A percentile compares a stretch with the other conserved stretches of the same genome.
Evolutionary conservation across 2,888 invertebrate genomes (phyloP).

Genomic region (Apodemia zela): DNA sequence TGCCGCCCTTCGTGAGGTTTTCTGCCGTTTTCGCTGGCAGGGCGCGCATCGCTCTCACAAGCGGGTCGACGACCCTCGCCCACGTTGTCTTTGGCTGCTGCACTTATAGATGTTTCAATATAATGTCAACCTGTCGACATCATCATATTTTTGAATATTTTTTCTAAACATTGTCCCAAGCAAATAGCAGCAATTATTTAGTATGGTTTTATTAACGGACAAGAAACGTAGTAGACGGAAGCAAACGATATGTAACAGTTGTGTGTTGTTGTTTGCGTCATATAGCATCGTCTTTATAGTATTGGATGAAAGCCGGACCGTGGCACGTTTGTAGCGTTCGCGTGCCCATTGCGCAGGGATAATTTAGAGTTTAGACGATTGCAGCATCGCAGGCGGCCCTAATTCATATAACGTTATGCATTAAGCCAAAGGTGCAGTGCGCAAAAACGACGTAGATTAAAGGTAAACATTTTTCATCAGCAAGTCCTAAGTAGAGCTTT

Average conservation of each 20-base stretch:
- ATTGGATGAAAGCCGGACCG: constrained; percentile 29
- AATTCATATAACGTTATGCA: constrained; percentile 47
- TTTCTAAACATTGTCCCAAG: constrained; percentile 7
- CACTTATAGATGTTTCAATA: constrained; percentile 50
- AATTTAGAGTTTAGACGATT: constrained; percentile 49
- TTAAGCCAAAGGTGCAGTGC: constrained; percentile 61
- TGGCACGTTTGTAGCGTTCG: constrained; percentile 35
- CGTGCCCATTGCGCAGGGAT: constrained; percentile 40
- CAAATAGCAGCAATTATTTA: not conserved
- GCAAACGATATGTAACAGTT: not conserved
- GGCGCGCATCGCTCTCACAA: constrained; percentile 57
- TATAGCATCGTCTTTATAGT: constrained; percentile 25
- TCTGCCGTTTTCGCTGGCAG: constrained; percentile 70
- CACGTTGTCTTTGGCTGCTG: constrained; percentile 52
- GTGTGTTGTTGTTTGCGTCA: constrained; percentile 20
- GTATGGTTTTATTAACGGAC: not conserved
- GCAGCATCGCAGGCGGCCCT: constrained; percentile 50
- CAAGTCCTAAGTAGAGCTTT: no score
- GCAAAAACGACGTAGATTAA: constrained; percentile 50
- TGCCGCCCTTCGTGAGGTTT: constrained; percentile 74
- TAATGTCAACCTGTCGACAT: constrained; percentile 21
- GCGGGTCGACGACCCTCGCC: constrained; percentile 74
- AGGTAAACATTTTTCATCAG: constrained; percentile 39
- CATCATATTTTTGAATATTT: constrained; percentile 8
- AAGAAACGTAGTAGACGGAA: not conserved